These are phyloP conservation scores for Leuctra nigra DNA, from an alignment of 2,888 invertebrate genomes.

Conservation along the genomic window DNA sequence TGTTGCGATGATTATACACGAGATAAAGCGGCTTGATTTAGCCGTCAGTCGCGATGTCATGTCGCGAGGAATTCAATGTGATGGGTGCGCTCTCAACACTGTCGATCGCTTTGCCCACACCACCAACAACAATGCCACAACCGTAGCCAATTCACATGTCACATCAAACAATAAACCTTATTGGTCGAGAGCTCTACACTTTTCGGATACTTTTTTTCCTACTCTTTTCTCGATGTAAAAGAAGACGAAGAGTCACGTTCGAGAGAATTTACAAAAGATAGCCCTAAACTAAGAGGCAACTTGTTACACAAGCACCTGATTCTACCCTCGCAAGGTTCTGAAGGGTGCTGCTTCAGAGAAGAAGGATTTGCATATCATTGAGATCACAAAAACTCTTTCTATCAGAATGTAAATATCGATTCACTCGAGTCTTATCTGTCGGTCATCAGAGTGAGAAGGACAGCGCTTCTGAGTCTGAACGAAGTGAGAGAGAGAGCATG, in stretches of 20 bases:
- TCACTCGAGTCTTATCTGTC: too few species aligned
- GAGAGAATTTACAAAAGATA: slow-evolving; percentile 8
- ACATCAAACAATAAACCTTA: slow-evolving; percentile 24
- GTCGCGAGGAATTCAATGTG: slow-evolving; percentile 18
- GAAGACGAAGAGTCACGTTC: slow-evolving; percentile 24
- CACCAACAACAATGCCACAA: slow-evolving; percentile 18
- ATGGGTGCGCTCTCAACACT: slow-evolving; percentile 13
- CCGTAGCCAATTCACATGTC: slow-evolving; percentile 26
- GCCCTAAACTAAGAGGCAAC: slow-evolving; percentile 17
- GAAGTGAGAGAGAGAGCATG: too few species aligned
- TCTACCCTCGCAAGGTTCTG: background rate
- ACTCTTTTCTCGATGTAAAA: too few species aligned
- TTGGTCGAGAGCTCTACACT: slow-evolving; percentile 2
- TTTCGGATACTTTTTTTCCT: too few species aligned
- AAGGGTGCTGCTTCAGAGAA: slow-evolving; percentile 11
- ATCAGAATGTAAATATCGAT: too few species aligned
- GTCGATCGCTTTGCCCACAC: slow-evolving; percentile 12
- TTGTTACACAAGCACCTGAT: too few species aligned
- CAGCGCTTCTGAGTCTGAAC: too few species aligned
- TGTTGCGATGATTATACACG: slow-evolving; percentile 15
- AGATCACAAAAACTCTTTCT: background rate
- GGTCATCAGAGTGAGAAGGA: too few species aligned
- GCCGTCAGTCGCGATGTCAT: slow-evolving; percentile 4
- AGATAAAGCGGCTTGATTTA: slow-evolving; percentile 22
- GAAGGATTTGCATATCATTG: slow-evolving; percentile 14